These are phyloP conservation scores for Smittia sp. DNA, from an alignment of 2,888 invertebrate species.

Conservation along the genomic window DNA sequence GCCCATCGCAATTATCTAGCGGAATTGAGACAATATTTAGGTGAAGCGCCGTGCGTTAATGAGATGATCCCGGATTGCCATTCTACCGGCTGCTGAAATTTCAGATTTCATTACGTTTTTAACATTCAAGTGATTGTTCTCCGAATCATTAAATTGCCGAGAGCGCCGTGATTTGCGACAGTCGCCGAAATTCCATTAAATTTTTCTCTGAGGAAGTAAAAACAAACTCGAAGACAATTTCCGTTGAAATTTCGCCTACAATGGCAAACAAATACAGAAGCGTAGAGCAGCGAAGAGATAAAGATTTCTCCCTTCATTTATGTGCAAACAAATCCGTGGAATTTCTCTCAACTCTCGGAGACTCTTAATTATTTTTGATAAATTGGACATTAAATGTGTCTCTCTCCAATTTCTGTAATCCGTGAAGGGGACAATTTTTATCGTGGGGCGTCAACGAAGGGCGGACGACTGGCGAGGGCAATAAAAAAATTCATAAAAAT, in stretches of 20 bases:
- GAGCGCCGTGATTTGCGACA: conserved; percentile 19
- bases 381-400: conserved; percentile 40
- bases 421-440: conserved; percentile 10
- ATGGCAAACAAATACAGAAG: not conserved
- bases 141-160: conserved; percentile 22
- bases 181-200: not conserved
- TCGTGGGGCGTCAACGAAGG: not conserved
- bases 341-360: conserved; percentile 6
- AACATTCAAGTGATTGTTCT: not conserved
- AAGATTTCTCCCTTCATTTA: not conserved
- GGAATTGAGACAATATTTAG: conserved; percentile 20
- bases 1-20: not conserved
- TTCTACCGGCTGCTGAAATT: not conserved
- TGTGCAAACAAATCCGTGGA: not conserved
- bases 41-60: not conserved
- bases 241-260: not conserved
- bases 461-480: not conserved
- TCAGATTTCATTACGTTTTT: not conserved
- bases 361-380: conserved; percentile 41
- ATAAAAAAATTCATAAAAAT: conserved; percentile 30
- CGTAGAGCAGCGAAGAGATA: not conserved
- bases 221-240: conserved; percentile 25
- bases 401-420: conserved; percentile 20
- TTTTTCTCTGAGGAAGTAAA: not conserved
- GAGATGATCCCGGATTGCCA: not conserved